Evolutionary conservation across 2,888 invertebrate genomes (phyloP).

Genomic region (Elmis aenea): DNA sequence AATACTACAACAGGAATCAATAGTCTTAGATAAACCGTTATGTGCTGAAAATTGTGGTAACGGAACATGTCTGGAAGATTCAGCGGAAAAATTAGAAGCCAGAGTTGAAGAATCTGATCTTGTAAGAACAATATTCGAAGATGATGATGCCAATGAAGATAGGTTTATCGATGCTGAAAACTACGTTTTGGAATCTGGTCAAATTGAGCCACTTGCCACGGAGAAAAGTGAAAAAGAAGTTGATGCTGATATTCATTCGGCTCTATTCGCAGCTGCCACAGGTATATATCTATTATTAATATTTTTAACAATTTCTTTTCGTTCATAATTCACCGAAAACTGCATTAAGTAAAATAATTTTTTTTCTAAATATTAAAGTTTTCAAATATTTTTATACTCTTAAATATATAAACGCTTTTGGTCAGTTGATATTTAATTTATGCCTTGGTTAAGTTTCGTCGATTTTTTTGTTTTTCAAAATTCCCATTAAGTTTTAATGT

Average conservation of each 20-base stretch:
- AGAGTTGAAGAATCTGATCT: conserved; percentile 46
- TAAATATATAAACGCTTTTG: too few relatives aligned
- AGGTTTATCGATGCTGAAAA: conserved; percentile 75
- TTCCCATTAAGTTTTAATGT: too few relatives aligned
- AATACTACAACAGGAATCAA: conserved; percentile 43
- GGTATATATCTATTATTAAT: too few relatives aligned
- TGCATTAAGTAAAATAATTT: too few relatives aligned
- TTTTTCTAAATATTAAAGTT: too few relatives aligned
- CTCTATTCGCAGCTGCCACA: conserved; percentile 39
- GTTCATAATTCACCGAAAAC: conserved; percentile 1
- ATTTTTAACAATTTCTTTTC: too few relatives aligned
- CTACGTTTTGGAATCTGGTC: conserved; percentile 65
- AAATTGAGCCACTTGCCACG: conserved; percentile 39
- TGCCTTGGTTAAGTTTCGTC: too few relatives aligned
- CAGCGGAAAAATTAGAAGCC: conserved; percentile 42
- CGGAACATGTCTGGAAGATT: conserved; percentile 32
- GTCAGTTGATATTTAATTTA: too few relatives aligned
- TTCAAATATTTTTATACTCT: too few relatives aligned
- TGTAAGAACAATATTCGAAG: conserved; percentile 36
- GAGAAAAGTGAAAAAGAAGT: conserved; percentile 28
- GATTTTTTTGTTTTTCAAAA: too few relatives aligned
- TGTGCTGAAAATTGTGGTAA: conserved; percentile 41
- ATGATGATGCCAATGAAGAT: conserved; percentile 57
- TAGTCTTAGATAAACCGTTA: conserved; percentile 43
- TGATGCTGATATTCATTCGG: conserved; percentile 39